Percentiles rank a stretch among this genome's conserved stretches.
Conservation (phyloP, 2,888 invertebrate species). For the Seira sanloemensis region DNA sequence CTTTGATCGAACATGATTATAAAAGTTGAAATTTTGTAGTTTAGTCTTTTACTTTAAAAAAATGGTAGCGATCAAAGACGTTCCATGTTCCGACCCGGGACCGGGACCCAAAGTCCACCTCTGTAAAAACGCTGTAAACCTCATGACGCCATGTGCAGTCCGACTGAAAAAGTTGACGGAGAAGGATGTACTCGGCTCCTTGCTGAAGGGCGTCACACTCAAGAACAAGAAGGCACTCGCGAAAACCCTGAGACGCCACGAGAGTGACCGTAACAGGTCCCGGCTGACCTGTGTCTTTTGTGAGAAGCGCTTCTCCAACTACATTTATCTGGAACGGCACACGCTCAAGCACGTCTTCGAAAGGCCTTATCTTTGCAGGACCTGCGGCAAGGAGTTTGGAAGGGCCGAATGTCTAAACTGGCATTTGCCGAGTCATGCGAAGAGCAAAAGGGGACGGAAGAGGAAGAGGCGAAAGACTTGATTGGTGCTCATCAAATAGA, state of each 20-base stretch:
- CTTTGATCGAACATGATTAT: too few relatives aligned
- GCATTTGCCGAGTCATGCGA: neutral
- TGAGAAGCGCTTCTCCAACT: neutral
- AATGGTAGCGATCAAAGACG: neutral
- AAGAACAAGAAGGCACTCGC: neutral
- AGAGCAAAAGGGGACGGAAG: neutral
- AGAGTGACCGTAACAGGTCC: neutral
- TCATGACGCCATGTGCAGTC: neutral
- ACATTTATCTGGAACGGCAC: neutral
- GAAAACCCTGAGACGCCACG: neutral
- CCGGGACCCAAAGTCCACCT: neutral
- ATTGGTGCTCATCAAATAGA: too few relatives aligned
- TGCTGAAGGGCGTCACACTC: neutral
- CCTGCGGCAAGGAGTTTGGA: neutral
- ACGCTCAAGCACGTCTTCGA: neutral
- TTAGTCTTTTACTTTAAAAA: neutral
- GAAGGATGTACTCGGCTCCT: neutral
- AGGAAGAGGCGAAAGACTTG: too few relatives aligned
- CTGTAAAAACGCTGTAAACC: too few relatives aligned
- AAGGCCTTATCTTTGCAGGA: neutral
- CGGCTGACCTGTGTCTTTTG: neutral
- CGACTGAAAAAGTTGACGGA: neutral
- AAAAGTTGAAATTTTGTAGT: too few relatives aligned
- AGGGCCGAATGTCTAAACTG: neutral
- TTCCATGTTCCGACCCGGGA: neutral